phyloP scores from a whole-genome alignment of 2,797 vertebrate species.

The Scyliorhinus canicula region DNA sequence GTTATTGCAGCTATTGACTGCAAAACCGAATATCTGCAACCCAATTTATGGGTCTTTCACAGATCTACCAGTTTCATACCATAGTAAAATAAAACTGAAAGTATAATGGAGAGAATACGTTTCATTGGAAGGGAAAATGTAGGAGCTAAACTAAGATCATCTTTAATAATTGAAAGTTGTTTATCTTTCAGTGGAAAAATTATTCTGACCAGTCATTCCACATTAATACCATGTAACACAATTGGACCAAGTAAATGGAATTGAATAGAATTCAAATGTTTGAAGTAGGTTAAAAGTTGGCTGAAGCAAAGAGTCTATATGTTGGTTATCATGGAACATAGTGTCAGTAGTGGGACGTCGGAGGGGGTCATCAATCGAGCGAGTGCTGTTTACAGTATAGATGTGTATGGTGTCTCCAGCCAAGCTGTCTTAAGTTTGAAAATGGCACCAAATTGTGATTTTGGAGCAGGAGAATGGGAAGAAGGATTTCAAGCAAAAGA shows the following conservation, averaged over 20 bases:
- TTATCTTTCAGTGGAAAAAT: not conserved
- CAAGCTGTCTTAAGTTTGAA: not conserved
- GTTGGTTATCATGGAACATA: not conserved
- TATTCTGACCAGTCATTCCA: not conserved
- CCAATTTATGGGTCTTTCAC: not conserved
- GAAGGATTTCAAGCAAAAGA: not conserved
- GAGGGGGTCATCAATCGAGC: not conserved
- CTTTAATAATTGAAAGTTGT: not conserved
- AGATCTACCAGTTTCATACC: not conserved
- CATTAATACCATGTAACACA: not conserved
- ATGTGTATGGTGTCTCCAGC: not conserved
- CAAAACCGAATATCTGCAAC: not conserved
- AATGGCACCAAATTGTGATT: not conserved
- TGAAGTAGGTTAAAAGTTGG: not conserved
- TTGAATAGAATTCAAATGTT: not conserved
- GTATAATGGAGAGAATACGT: not conserved
- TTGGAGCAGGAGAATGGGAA: not conserved
- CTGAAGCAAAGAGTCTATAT: not conserved
- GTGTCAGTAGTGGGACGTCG: not conserved
- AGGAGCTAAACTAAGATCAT: not conserved
- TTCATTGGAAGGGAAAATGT: not conserved
- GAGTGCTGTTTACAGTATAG: not conserved
- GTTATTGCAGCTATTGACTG: not conserved
- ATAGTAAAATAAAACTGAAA: not conserved
- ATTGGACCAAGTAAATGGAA: not conserved